A percentile compares a stretch with the other conserved stretches of the same genome.
Evolutionary conservation across 2,888 invertebrate genomes (phyloP).

Genomic region (Endotricha flammealis): DNA sequence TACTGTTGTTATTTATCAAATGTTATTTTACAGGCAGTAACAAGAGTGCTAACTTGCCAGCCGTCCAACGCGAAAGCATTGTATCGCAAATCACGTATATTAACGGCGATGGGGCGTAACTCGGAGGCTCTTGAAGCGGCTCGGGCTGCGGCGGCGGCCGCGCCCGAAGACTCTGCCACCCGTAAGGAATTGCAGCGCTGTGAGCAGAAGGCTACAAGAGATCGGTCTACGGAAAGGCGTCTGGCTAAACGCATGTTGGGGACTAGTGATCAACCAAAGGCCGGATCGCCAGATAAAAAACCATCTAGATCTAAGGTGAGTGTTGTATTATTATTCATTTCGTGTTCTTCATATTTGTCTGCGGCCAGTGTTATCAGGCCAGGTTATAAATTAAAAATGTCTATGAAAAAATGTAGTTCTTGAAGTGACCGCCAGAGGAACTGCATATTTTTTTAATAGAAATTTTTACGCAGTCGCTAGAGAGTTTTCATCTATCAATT

Average conservation of each 20-base stretch:
- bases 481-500: no score
- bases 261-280: constrained; percentile 34
- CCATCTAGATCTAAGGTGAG: constrained; percentile 56
- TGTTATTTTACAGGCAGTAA: constrained; percentile 80
- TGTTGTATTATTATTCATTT: neutral
- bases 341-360: neutral
- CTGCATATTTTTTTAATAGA: no score
- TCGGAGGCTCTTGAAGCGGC: constrained; percentile 82
- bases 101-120: constrained; percentile 77
- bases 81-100: constrained; percentile 83
- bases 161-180: constrained; percentile 58
- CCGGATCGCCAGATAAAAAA: constrained; percentile 48
- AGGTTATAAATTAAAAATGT: no score
- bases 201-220: constrained; percentile 53
- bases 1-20: neutral
- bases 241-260: constrained; percentile 33
- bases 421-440: no score
- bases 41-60: constrained; percentile 88
- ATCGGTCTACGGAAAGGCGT: constrained; percentile 65
- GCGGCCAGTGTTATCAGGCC: no score
- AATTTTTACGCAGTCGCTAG: no score
- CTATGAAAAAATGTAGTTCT: no score
- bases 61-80: constrained; percentile 94
- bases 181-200: constrained; percentile 60
- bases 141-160: constrained; percentile 52